A percentile compares a stretch with the other conserved stretches of the same genome.
phyloP scores from a whole-genome alignment of 2,113 vertebrate species.

The Rhinoptilus africanus region DNA sequence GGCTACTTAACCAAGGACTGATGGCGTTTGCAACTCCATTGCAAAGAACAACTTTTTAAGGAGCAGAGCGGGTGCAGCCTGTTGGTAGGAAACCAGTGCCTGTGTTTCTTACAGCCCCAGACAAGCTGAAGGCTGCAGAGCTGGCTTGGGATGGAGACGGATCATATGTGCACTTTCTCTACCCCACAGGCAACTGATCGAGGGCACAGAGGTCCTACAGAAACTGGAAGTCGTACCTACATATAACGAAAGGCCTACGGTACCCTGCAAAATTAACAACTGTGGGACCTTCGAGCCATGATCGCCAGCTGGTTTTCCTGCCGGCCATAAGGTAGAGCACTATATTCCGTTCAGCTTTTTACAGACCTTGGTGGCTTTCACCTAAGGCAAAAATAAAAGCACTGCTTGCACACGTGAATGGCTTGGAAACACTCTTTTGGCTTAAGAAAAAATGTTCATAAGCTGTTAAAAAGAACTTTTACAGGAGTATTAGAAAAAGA shows the following conservation, averaged over 20 bases:
- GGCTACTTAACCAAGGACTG: not conserved
- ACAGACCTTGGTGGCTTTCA: not conserved
- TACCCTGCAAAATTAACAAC: constrained; percentile 73
- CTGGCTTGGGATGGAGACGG: fast-evolving
- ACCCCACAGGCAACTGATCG: constrained; percentile 77
- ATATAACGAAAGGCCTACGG: constrained; percentile 80
- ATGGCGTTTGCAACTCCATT: not conserved
- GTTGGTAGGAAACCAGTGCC: not conserved
- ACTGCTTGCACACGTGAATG: not conserved
- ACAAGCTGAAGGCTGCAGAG: not conserved
- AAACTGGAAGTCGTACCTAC: constrained; percentile 77
- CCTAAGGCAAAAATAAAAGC: constrained; percentile 9
- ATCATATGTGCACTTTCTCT: not conserved
- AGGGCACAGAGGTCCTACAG: constrained; percentile 82
- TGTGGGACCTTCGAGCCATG: constrained; percentile 75
- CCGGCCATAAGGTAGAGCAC: not conserved
- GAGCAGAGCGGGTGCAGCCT: not conserved
- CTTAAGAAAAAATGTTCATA: not conserved
- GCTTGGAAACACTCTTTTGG: not conserved
- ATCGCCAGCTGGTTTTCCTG: not conserved
- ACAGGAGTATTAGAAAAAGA: not conserved
- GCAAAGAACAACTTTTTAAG: not conserved
- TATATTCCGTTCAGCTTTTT: not conserved
- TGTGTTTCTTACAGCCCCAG: not conserved
- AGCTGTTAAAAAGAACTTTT: not conserved